phyloP scores from a whole-genome alignment of 2,888 invertebrate species.

The Diarsia dahlii region DNA sequence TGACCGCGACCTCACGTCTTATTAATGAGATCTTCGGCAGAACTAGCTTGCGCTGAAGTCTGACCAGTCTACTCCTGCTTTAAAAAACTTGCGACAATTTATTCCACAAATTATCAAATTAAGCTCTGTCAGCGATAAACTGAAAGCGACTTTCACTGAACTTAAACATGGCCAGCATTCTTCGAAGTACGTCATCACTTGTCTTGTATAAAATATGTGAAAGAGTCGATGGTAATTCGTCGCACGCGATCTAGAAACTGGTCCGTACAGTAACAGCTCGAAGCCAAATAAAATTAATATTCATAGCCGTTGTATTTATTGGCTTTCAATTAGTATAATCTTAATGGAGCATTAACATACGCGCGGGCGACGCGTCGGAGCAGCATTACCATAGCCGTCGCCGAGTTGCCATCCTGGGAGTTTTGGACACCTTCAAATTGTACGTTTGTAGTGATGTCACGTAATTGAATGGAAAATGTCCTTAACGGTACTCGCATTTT shows the following conservation, averaged over 20 bases:
- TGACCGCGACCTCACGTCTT: neutral
- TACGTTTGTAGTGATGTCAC: neutral
- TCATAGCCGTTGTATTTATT: constrained; percentile 91
- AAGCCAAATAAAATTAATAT: constrained; percentile 90
- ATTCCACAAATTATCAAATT: constrained; percentile 19
- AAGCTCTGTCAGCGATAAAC: constrained; percentile 3
- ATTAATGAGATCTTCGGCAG: neutral
- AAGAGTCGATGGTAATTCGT: constrained; percentile 69
- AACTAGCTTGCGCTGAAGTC: neutral
- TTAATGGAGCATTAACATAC: constrained; percentile 91
- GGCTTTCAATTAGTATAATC: constrained; percentile 91
- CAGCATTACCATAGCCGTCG: constrained; percentile 79
- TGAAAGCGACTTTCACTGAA: constrained; percentile 52
- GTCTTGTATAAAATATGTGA: constrained; percentile 63
- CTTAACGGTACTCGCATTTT: neutral
- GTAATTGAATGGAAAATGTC: neutral
- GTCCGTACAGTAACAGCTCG: constrained; percentile 76
- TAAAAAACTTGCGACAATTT: neutral
- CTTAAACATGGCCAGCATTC: constrained; percentile 40
- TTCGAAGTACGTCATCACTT: constrained; percentile 35
- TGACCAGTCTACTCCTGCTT: neutral
- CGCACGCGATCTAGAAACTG: constrained; percentile 81
- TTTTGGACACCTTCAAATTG: constrained; percentile 43
- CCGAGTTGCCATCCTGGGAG: constrained; percentile 76
- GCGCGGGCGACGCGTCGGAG: constrained; percentile 84